Conservation (phyloP, 2,888 invertebrate genomes). For the Hylaea fasciaria region DNA sequence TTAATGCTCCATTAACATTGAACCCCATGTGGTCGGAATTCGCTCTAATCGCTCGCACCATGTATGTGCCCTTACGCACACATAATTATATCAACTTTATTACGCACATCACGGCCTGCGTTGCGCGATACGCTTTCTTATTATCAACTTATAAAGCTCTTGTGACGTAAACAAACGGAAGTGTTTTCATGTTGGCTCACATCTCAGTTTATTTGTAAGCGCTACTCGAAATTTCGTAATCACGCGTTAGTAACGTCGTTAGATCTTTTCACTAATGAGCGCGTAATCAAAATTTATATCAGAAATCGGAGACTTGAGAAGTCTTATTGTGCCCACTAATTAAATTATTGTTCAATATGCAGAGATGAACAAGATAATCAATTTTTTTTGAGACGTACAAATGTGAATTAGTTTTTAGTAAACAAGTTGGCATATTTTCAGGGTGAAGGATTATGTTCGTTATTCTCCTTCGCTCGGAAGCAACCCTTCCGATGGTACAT, state of each 20-base stretch:
- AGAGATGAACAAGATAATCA: constrained; percentile 7
- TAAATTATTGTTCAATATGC: constrained; percentile 24
- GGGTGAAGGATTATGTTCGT: constrained; percentile 22
- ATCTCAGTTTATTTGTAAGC: constrained; percentile 38
- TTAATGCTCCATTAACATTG: no score
- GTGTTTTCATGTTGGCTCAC: constrained; percentile 27
- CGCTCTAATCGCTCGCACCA: constrained; percentile 37
- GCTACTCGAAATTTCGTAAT: constrained; percentile 17
- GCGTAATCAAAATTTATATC: constrained; percentile 6
- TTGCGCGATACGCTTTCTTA: constrained; percentile 56
- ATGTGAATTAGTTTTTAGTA: constrained; percentile 14
- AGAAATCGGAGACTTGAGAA: constrained; percentile 8
- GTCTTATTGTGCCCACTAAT: constrained; percentile 8
- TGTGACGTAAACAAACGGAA: constrained; percentile 44
- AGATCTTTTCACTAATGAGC: constrained; percentile 3
- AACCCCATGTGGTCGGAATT: constrained; percentile 21
- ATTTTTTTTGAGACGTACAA: constrained; percentile 4
- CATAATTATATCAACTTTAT: constrained; percentile 68
- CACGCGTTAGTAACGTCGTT: constrained; percentile 15
- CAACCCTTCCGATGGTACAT: constrained; percentile 46
- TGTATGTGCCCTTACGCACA: constrained; percentile 45
- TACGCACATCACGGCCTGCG: constrained; percentile 56
- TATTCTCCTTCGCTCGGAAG: constrained; percentile 14
- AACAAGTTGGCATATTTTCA: constrained; percentile 25
- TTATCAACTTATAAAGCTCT: constrained; percentile 46